These are phyloP conservation scores for Neuroterus valhalla DNA, from an alignment of 1,140 invertebrate genomes.

Conservation along the genomic window DNA sequence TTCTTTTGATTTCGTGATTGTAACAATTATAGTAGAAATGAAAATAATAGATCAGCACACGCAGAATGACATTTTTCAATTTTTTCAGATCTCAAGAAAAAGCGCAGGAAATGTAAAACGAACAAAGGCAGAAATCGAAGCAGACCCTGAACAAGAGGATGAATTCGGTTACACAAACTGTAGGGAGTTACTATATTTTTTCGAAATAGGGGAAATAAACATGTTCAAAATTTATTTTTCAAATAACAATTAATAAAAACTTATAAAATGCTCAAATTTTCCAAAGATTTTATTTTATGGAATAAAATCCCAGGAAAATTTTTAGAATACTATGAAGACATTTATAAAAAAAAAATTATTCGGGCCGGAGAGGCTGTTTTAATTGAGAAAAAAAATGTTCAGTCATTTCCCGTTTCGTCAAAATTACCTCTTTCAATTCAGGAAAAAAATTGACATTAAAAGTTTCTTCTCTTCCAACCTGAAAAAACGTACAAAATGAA, in stretches of 20 bases:
- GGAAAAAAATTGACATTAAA: too few species aligned
- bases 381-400: too few species aligned
- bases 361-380: too few species aligned
- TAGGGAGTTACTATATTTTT: constrained; percentile 77
- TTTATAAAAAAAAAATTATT: background rate
- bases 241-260: too few species aligned
- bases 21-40: too few species aligned
- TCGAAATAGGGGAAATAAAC: background rate
- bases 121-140: constrained; percentile 84
- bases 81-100: constrained; percentile 86
- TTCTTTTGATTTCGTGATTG: too few species aligned
- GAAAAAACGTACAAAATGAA: too few species aligned
- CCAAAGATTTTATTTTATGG: constrained; percentile 1
- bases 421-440: too few species aligned
- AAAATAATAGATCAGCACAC: background rate
- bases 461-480: too few species aligned
- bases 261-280: too few species aligned
- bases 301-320: background rate
- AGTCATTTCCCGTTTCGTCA: too few species aligned
- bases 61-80: constrained; percentile 43
- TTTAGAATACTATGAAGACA: background rate
- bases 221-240: background rate
- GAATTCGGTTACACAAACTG: constrained; percentile 93
- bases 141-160: constrained; percentile 90
- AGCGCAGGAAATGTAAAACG: constrained; percentile 90